These are phyloP conservation scores for Anneissia japonica DNA, from an alignment of 35 echinoderm and acorn worm genomes.

Conservation along the genomic window DNA sequence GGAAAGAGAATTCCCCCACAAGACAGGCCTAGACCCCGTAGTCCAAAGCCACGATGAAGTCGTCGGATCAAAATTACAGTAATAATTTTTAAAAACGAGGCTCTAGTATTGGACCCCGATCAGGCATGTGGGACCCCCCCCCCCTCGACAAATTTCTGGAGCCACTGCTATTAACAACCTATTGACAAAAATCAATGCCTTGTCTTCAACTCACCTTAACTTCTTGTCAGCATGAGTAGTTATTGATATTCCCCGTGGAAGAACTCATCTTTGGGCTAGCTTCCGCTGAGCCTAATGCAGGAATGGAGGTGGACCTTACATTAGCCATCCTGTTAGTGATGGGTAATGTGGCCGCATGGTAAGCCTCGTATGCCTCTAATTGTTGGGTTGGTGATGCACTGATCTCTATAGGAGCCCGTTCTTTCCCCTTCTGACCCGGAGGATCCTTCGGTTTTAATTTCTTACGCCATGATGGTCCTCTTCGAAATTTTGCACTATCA, in stretches of 20 bases:
- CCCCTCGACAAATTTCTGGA: too few species aligned
- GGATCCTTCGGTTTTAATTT: conserved; percentile 94
- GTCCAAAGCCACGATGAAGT: too few species aligned
- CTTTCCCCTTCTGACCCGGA: conserved; percentile 58
- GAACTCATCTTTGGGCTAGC: background rate
- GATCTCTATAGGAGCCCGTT: conserved; percentile 45
- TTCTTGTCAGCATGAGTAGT: background rate
- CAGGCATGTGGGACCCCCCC: too few species aligned
- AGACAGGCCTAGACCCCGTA: too few species aligned
- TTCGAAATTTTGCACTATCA: conserved; percentile 71
- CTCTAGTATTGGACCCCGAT: too few species aligned
- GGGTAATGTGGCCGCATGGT: background rate
- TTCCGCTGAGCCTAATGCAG: background rate
- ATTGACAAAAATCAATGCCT: too few species aligned
- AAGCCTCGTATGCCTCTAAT: background rate
- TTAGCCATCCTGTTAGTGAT: background rate
- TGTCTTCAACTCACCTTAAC: background rate
- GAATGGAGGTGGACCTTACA: background rate
- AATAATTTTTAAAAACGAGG: too few species aligned
- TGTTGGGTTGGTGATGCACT: conserved; percentile 26
- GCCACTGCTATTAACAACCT: too few species aligned
- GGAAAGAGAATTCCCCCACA: too few species aligned
- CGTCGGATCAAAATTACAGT: too few species aligned
- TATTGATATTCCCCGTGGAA: background rate
- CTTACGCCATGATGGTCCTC: conserved; percentile 86